Conservation (phyloP, 2,113 vertebrate genomes). For the Archilochus colubris region DNA sequence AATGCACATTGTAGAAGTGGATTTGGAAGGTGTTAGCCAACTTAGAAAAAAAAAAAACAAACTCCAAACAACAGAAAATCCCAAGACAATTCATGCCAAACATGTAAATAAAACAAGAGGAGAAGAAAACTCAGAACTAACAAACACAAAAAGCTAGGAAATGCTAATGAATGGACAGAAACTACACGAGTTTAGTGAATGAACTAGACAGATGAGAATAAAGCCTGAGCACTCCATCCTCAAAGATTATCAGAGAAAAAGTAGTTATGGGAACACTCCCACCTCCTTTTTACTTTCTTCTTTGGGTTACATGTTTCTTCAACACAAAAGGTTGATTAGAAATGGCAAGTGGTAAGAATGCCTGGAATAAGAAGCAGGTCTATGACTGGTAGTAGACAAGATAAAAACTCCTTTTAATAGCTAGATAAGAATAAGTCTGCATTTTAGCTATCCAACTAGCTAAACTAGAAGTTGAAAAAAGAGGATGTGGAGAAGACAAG, state of each 20-base stretch:
- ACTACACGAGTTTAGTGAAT: not conserved
- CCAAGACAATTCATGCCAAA: not conserved
- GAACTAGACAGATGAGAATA: not conserved
- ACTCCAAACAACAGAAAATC: not conserved
- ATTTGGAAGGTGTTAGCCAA: not conserved
- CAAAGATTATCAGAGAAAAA: not conserved
- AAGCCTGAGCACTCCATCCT: not conserved
- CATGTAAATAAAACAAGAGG: not conserved
- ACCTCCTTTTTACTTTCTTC: not conserved
- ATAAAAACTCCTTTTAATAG: not conserved
- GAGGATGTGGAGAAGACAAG: not conserved
- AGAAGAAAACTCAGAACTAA: not conserved
- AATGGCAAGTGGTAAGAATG: not conserved
- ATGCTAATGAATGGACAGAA: not conserved
- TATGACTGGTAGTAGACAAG: not conserved
- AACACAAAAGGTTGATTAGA: not conserved
- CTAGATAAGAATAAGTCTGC: not conserved
- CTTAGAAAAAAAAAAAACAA: not conserved
- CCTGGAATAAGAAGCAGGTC: not conserved
- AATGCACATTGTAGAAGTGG: not conserved
- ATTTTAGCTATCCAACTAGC: not conserved
- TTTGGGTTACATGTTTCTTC: not conserved
- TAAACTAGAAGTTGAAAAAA: not conserved
- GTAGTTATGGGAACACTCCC: not conserved
- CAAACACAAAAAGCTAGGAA: not conserved